phyloP scores from a whole-genome alignment of 2,888 invertebrate genomes.

The Teleogryllus oceanicus region DNA sequence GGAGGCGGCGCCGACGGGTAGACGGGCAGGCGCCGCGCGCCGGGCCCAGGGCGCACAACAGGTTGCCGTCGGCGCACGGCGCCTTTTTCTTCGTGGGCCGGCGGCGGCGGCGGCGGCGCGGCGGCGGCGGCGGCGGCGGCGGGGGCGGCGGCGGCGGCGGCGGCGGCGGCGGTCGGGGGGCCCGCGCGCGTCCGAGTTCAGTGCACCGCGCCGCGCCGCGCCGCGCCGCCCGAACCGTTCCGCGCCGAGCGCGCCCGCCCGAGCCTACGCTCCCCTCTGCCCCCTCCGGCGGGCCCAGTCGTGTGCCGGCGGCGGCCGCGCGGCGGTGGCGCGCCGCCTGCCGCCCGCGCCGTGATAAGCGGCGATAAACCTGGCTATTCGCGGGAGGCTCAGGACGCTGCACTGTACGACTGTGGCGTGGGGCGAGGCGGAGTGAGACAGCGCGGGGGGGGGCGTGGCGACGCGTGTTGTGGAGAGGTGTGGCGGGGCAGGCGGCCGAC shows the following conservation, averaged over 20 bases:
- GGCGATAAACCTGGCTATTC: no score
- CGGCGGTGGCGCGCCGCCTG: not conserved
- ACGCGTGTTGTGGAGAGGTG: no score
- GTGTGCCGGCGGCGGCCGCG: no score
- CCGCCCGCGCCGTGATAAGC: no score
- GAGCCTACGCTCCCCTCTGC: not conserved
- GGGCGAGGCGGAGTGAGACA: no score
- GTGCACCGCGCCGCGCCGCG: not conserved
- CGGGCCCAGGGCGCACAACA: not conserved
- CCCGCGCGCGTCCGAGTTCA: slow-evolving; percentile 5
- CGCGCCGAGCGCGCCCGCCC: slow-evolving; percentile 19
- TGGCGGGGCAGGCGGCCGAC: no score
- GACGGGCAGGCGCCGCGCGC: not conserved
- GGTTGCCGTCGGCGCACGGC: not conserved
- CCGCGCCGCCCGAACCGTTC: slow-evolving; percentile 2
- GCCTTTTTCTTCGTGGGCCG: not conserved
- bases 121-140: slow-evolving; percentile 2
- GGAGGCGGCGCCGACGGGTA: no score
- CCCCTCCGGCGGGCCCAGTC: no score
- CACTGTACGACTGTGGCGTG: no score
- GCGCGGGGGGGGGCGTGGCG: no score
- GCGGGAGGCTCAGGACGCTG: no score
- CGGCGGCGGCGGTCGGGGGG: not conserved
- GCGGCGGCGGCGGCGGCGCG: not conserved
- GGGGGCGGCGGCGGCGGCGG: not conserved